These are phyloP conservation scores for Lithosia quadra DNA, from an alignment of 2,888 invertebrate genomes.

Conservation along the genomic window DNA sequence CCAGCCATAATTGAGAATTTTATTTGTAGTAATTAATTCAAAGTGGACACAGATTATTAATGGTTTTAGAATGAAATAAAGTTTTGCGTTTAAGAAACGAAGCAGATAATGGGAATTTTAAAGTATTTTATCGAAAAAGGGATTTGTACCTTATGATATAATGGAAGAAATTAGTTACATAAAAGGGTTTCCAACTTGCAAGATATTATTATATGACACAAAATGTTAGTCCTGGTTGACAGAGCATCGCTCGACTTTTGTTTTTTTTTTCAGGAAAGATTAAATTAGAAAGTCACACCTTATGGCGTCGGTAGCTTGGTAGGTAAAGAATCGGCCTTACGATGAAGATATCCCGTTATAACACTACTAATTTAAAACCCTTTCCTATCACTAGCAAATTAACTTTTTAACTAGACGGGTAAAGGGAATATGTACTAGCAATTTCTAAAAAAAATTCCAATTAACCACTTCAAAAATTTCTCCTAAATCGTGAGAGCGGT, in stretches of 20 bases:
- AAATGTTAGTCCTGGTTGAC: background rate
- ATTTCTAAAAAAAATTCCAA: too few relatives aligned
- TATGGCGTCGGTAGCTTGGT: too few relatives aligned
- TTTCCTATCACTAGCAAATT: too few relatives aligned
- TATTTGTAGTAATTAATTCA: background rate
- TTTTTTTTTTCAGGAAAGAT: background rate
- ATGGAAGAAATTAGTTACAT: background rate
- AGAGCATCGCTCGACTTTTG: background rate
- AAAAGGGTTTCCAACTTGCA: background rate
- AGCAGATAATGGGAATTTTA: background rate
- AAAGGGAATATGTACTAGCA: too few relatives aligned
- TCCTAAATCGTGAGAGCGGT: too few relatives aligned
- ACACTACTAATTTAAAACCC: too few relatives aligned
- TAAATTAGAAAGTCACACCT: background rate
- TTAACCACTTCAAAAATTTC: too few relatives aligned
- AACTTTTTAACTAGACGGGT: too few relatives aligned
- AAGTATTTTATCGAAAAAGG: background rate
- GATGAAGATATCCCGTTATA: too few relatives aligned
- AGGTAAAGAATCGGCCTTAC: too few relatives aligned
- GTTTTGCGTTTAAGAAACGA: background rate
- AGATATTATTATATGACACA: background rate
- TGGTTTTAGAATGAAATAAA: background rate
- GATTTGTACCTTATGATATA: too few relatives aligned
- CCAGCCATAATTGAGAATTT: background rate
- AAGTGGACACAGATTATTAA: background rate